These are phyloP conservation scores for Oophaga pumilio DNA, from an alignment of 2,113 vertebrate genomes.

Conservation along the genomic window DNA sequence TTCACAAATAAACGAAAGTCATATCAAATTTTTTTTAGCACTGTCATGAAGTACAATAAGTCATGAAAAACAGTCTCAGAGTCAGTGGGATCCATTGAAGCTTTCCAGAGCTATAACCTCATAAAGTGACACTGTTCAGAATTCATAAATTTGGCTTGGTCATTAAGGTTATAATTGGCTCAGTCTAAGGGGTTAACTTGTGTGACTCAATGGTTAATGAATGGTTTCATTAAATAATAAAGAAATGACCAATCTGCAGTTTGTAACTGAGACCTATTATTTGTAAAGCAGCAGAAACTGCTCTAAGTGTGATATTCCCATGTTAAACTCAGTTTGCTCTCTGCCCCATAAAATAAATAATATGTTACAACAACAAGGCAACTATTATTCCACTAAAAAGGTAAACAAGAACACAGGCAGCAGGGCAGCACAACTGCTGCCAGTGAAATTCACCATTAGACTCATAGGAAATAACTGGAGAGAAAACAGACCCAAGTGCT, in stretches of 20 bases:
- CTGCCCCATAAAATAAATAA: background rate
- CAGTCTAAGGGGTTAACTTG: too few species aligned
- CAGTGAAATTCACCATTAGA: background rate
- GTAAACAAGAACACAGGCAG: background rate
- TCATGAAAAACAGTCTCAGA: too few species aligned
- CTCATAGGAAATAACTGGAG: background rate
- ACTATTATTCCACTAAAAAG: background rate
- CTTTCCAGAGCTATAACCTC: too few species aligned
- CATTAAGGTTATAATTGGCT: too few species aligned
- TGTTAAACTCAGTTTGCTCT: background rate
- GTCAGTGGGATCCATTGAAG: too few species aligned
- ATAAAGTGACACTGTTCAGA: too few species aligned
- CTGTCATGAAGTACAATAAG: too few species aligned
- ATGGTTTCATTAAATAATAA: too few species aligned
- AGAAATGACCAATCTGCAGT: background rate
- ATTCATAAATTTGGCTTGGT: too few species aligned
- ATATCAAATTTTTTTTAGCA: too few species aligned
- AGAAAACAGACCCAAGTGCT: constrained; percentile 29
- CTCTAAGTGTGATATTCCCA: background rate
- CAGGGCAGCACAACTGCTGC: background rate
- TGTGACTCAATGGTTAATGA: too few species aligned
- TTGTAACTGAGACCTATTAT: background rate
- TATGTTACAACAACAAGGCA: background rate
- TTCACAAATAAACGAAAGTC: too few species aligned
- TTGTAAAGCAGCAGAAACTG: background rate